Evolutionary conservation across 2,113 vertebrate species (phyloP).

Genomic region (Dipodomys merriami): DNA sequence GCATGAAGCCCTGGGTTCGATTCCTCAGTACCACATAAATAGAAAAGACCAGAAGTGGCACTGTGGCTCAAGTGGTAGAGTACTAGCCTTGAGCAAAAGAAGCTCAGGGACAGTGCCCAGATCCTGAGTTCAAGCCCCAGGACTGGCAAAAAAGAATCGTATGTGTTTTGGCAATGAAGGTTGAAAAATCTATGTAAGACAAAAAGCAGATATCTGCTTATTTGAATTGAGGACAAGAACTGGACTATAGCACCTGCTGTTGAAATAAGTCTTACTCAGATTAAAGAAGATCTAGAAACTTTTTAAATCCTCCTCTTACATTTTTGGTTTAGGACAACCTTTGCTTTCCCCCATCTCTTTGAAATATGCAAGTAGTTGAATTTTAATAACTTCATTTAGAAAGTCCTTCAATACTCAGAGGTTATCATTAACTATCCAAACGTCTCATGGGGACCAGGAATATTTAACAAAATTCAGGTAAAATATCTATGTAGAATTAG

Average conservation of each 20-base stretch:
- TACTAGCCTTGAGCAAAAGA: no score
- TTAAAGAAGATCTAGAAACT: conserved; percentile 21
- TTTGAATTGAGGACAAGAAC: conserved; percentile 73
- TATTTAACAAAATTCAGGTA: conserved; percentile 74
- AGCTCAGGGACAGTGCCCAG: no score
- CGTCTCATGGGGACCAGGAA: conserved; percentile 70
- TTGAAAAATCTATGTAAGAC: conserved; percentile 76
- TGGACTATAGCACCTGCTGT: conserved; percentile 60
- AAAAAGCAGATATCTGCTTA: conserved; percentile 78
- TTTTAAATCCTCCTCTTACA: conserved; percentile 55
- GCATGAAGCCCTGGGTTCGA: no score
- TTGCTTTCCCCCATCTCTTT: conserved; percentile 1
- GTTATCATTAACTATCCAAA: conserved; percentile 70
- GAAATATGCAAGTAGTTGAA: conserved; percentile 81
- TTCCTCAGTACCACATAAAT: no score
- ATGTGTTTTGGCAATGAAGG: conserved; percentile 66
- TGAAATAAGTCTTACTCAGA: conserved; percentile 41
- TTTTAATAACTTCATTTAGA: conserved; percentile 84
- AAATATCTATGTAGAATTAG: conserved; percentile 50
- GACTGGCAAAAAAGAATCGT: not conserved
- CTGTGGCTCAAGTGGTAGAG: no score
- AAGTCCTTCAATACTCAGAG: conserved; percentile 78
- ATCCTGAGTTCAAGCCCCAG: no score
- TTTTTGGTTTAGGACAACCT: conserved; percentile 68
- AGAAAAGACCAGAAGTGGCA: no score